Base-by-base conservation (phyloP, 2,113 vertebrate genomes). In the Hirundichthys speculiger region DNA sequence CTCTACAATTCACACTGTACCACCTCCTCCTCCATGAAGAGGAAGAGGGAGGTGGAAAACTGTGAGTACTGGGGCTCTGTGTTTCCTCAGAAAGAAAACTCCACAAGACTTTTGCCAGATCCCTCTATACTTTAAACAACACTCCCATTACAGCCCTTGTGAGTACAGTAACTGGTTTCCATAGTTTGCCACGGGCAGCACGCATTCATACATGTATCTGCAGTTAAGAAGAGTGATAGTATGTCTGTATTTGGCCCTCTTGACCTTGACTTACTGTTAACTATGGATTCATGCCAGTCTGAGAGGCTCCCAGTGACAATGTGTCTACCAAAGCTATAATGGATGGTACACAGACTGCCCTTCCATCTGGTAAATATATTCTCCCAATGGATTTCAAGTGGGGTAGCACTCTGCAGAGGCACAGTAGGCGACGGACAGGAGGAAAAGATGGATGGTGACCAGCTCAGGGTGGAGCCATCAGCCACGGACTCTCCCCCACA, bases 331-430 rank as follows among this genome's bases (percentile, higher is more conserved):
- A 25, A 27, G 61, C 34, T 21, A 57, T 89, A 84, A 88, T 80
- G 71, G 77, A 89, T 88, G 73, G 80, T 88, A 86, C 75, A 86
- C 85, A 84, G 84, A 81, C 68, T 38, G 1, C 54, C 34, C 79
- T 80, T 87, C 84, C 87, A 89, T 86, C 75, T 63, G 68, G 78
- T 81, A 90, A 90, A 91, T 82, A 90, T 88, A 86, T 73, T 89
- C 69, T 54, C 53, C 9, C 40, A 66, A 86, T 85, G 86, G 84
- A 85, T 83, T 76, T 87, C 70, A 83, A 87, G 83, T 77, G 82
- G 77, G 75, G 64, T 57, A 68, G 80, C 40, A 69, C 60, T 81
- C 57, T 13, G 56, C 69, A 22, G 48, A 43, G 72, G 75, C 78
- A 70, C 64, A 54, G 59, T 45, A n/a, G 79, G 67, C 56, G 71